A percentile compares a stretch with the other conserved stretches of the same genome.
Conservation (phyloP, 53 echinoderm and acorn worm genomes). For the Antedon mediterranea region DNA sequence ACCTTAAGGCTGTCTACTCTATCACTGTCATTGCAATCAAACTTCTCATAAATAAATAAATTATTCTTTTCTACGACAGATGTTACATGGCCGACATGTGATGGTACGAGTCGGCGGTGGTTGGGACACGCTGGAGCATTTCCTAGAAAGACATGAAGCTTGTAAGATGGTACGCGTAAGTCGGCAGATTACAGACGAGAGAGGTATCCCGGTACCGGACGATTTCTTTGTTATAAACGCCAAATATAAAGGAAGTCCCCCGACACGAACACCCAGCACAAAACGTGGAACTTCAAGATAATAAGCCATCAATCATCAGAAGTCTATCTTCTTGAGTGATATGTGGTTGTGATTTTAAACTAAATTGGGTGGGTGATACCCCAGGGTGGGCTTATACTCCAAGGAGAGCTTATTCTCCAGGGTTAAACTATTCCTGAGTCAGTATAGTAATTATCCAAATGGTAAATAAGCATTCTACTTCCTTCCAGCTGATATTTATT, state of each 20-base stretch:
- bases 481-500: neutral
- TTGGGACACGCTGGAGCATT: slow-evolving; percentile 90
- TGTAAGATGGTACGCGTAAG: slow-evolving; percentile 36
- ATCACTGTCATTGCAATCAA: too few species aligned
- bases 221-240: slow-evolving; percentile 70
- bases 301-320: neutral
- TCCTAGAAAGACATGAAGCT: slow-evolving; percentile 53
- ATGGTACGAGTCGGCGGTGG: slow-evolving; percentile 97
- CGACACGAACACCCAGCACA: neutral
- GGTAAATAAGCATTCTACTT: too few species aligned
- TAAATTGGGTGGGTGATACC: too few species aligned
- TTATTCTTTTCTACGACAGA: slow-evolving; percentile 16
- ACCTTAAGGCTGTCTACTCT: too few species aligned
- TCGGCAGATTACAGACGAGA: slow-evolving; percentile 32
- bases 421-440: too few species aligned
- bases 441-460: too few species aligned
- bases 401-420: too few species aligned
- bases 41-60: too few species aligned
- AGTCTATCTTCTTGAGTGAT: neutral
- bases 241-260: slow-evolving; percentile 47
- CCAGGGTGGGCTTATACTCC: too few species aligned
- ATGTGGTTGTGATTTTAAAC: too few species aligned
- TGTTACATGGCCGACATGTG: slow-evolving; percentile 81
- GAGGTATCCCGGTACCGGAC: slow-evolving; percentile 48
- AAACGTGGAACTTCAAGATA: neutral